phyloP scores from a whole-genome alignment of 2,797 vertebrate species.

The Crocodylus rhombifer region DNA sequence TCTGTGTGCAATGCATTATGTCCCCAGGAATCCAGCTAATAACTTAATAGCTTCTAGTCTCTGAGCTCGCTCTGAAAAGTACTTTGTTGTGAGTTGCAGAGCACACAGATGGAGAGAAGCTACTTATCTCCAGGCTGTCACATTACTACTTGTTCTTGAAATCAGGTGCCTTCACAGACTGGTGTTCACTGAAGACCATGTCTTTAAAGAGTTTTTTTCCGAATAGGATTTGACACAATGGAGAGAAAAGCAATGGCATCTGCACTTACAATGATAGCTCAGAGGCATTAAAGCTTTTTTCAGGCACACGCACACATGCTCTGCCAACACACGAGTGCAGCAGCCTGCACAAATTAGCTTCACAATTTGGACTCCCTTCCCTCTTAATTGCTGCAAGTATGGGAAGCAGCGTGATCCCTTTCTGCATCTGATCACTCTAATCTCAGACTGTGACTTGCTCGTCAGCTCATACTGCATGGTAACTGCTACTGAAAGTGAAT shows the following conservation, averaged over 20 bases:
- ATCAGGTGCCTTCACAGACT: slow-evolving; percentile 41
- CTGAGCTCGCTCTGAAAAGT: slow-evolving; percentile 22
- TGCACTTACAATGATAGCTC: slow-evolving; percentile 23
- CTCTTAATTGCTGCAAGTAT: not conserved
- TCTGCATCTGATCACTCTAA: not conserved
- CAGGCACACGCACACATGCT: accelerated
- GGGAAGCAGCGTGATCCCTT: not conserved
- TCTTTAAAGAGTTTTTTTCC: slow-evolving; percentile 18
- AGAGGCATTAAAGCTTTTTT: not conserved
- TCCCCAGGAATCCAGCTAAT: slow-evolving; percentile 77
- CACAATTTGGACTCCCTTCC: not conserved
- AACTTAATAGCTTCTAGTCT: slow-evolving; percentile 69
- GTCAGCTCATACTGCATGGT: not conserved
- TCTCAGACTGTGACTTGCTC: not conserved
- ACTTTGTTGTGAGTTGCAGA: slow-evolving; percentile 66
- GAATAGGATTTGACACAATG: slow-evolving; percentile 43
- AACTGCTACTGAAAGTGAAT: not conserved
- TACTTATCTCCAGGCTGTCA: slow-evolving; percentile 58
- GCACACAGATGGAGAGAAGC: slow-evolving; percentile 55
- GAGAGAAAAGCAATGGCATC: slow-evolving; percentile 28
- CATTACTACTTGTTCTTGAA: slow-evolving; percentile 25
- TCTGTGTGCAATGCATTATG: not conserved
- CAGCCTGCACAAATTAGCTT: not conserved
- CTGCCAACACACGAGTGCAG: accelerated
- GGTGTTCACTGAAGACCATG: slow-evolving; percentile 14